Evolutionary conservation across 2,113 vertebrate species (phyloP).

Genomic region (Notiomystis cincta): DNA sequence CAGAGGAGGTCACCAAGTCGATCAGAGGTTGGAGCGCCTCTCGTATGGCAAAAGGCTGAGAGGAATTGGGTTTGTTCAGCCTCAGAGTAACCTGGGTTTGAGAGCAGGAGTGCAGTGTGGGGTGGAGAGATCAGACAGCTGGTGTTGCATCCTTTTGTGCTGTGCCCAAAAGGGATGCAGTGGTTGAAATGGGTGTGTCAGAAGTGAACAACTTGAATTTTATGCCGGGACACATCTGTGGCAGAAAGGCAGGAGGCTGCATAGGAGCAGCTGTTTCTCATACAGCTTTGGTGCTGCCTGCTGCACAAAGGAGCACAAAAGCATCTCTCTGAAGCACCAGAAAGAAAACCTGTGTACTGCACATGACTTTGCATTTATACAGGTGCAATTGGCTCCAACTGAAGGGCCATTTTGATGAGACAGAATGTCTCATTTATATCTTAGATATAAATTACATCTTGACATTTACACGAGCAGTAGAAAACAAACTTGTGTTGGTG

Average conservation of each 20-base stretch:
- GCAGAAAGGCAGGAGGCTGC: background rate
- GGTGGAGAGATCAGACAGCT: background rate
- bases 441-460: conserved; percentile 12
- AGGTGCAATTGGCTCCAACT: conserved; percentile 27
- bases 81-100: background rate
- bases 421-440: background rate
- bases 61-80: background rate
- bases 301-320: background rate
- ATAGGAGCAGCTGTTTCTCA: background rate
- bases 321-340: background rate
- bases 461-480: background rate
- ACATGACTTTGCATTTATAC: conserved; percentile 8
- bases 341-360: background rate
- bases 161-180: accelerated
- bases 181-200: background rate
- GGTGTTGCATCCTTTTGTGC: background rate
- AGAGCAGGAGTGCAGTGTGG: background rate
- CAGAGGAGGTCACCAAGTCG: background rate
- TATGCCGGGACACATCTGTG: background rate
- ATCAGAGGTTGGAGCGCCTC: background rate
- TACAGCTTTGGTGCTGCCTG: background rate
- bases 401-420: background rate
- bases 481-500: conserved; percentile 24
- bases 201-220: background rate
- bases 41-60: background rate